A percentile compares a stretch with the other conserved stretches of the same genome.
phyloP scores from a whole-genome alignment of 2,888 invertebrate genomes.

The Plagodis pulveraria region DNA sequence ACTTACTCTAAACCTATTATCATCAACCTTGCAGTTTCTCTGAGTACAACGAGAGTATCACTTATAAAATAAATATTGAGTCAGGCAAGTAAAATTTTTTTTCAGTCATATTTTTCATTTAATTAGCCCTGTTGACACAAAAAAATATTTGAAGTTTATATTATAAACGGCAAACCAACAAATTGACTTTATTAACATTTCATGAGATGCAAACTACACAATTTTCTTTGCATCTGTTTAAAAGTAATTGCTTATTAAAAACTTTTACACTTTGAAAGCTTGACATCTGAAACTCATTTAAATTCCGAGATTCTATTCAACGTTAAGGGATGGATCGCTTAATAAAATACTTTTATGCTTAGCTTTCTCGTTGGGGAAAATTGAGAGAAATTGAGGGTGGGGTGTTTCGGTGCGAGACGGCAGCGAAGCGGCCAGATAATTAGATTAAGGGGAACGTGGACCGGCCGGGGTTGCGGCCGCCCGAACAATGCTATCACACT shows the following conservation, averaged over 20 bases:
- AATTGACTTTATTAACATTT: slow-evolving; percentile 28
- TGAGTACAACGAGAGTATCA: too few relatives aligned
- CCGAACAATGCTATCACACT: slow-evolving; percentile 70
- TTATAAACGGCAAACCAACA: neutral
- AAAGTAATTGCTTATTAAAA: slow-evolving; percentile 36
- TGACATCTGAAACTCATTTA: slow-evolving; percentile 51
- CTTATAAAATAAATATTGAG: too few relatives aligned
- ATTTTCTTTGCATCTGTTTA: slow-evolving; percentile 30
- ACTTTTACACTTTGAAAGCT: slow-evolving; percentile 42
- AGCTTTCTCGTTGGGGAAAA: slow-evolving; percentile 61
- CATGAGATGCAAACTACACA: slow-evolving; percentile 30
- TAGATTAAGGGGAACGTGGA: slow-evolving; percentile 76
- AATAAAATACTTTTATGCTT: slow-evolving; percentile 70
- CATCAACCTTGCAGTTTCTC: too few relatives aligned
- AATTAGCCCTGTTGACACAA: too few relatives aligned
- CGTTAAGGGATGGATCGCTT: slow-evolving; percentile 59
- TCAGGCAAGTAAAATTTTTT: too few relatives aligned
- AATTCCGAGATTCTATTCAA: slow-evolving; percentile 58
- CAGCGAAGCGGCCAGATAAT: slow-evolving; percentile 78
- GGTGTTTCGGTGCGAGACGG: slow-evolving; percentile 62
- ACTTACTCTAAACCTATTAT: too few relatives aligned
- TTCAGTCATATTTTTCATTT: too few relatives aligned
- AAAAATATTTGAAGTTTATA: too few relatives aligned
- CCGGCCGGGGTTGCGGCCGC: slow-evolving; percentile 63
- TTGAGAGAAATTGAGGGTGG: slow-evolving; percentile 61